A percentile compares a stretch with the other conserved stretches of the same genome.
These are phyloP conservation scores for Burhinus oedicnemus DNA, from an alignment of 2,113 vertebrate genomes.

Conservation along the genomic window DNA sequence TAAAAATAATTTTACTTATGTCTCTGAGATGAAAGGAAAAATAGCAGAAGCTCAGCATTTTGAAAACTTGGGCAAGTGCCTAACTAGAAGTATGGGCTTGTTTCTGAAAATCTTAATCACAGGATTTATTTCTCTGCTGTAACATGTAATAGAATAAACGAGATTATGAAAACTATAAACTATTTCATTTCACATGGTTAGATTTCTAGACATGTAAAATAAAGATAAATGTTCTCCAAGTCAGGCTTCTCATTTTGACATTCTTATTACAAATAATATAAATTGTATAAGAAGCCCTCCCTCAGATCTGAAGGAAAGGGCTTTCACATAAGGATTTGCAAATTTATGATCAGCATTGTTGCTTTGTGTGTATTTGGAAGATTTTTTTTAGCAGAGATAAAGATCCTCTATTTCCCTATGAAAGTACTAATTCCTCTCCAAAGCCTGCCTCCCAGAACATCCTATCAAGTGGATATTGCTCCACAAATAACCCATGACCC, in stretches of 20 bases:
- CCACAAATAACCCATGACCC: background rate
- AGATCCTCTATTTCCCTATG: background rate
- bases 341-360: background rate
- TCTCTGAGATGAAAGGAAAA: background rate
- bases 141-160: background rate
- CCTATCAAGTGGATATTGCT: background rate
- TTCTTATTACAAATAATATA: background rate
- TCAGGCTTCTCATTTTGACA: background rate
- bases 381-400: background rate
- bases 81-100: background rate
- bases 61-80: background rate
- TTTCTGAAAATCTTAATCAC: background rate
- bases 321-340: background rate
- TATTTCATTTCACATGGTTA: slow-evolving; percentile 12
- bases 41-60: background rate
- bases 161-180: slow-evolving; percentile 19
- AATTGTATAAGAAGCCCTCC: background rate
- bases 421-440: background rate
- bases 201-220: slow-evolving; percentile 33
- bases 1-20: background rate
- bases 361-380: background rate
- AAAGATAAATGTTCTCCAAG: slow-evolving; percentile 1
- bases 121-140: background rate
- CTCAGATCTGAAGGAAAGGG: background rate
- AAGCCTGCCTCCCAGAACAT: background rate